Base-by-base conservation (phyloP, 2,888 invertebrate genomes). In the Drosophila kambysellisi region DNA sequence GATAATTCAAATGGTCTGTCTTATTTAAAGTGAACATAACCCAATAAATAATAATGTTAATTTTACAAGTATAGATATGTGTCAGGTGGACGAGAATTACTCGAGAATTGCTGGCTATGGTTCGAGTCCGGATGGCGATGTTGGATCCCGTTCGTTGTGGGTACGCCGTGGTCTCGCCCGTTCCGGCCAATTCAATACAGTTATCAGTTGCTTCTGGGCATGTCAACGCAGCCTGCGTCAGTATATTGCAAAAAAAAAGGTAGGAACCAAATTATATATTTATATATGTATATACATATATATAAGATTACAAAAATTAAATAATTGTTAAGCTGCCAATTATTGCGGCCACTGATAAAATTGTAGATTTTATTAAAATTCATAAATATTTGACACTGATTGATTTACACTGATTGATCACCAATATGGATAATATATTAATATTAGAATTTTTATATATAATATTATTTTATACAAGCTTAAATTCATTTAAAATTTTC, bases 181-280 rank as follows among this genome's bases (percentile, higher is more conserved):
- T 35, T 85, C 92, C 20, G 56, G 64, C 1, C 79, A 82, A 30
- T 79, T 88, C 17, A 91, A 89, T 76, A 91, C 92, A 4, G 94
- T 97, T 46, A 95, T 96, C 91, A 96, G 96, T 88, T 97, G 97
- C 92, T 96, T 97, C 91, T 93, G 96, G 69, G 95, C 96, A 17
- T 97, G 97, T 89, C 94, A 97, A 56, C 95, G 95, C 33, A 94
- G 96, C 70, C 94, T 97, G 54, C 96, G 96, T 89, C 96, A 97
- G 92, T 97, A 97, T 89, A 94, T 97, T 74, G 97, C 97, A 5
- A 95, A 96, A 91, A 94, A 97, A 92, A 96, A 97, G 95, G 97
- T 97, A 15, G 4, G 25, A 46, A 25, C 46, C 8, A 15, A 4
- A 25, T 15, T 25, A 2, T 41, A 41, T n/a, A 41, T 35, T 7